A percentile compares a stretch with the other conserved stretches of the same genome.
phyloP scores from a whole-genome alignment of 2,113 vertebrate genomes.

The Hemiprocne comata region DNA sequence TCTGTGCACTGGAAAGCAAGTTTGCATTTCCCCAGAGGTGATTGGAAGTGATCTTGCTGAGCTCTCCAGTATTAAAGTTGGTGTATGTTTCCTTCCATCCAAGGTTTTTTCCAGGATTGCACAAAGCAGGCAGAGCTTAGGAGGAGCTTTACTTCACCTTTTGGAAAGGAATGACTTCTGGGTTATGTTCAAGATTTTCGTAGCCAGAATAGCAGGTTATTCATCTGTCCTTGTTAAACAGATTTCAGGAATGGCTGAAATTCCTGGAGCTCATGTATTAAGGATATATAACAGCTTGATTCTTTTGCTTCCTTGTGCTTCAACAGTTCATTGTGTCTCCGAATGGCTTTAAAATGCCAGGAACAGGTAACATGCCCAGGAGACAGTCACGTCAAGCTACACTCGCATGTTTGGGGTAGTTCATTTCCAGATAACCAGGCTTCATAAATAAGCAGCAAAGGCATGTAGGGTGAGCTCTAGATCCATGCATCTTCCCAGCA shows the following conservation, averaged over 20 bases:
- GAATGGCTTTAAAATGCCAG: background rate
- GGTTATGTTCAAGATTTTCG: background rate
- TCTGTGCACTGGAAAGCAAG: background rate
- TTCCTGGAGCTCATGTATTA: background rate
- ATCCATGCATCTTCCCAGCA: background rate
- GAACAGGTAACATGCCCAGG: background rate
- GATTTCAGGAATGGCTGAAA: slow-evolving; percentile 1
- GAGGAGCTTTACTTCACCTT: background rate
- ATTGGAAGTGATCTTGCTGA: background rate
- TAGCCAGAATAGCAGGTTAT: background rate
- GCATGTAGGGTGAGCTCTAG: background rate
- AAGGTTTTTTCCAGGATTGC: background rate
- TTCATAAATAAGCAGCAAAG: background rate
- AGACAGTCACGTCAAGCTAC: background rate
- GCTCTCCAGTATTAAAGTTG: background rate
- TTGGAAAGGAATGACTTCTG: background rate
- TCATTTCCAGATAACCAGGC: background rate
- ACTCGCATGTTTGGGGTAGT: background rate
- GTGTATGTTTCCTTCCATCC: background rate
- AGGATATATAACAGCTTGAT: background rate
- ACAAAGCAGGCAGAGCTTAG: background rate
- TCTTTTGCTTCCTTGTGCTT: background rate
- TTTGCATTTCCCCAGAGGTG: background rate
- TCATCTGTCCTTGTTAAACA: background rate
- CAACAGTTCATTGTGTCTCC: background rate